Base-by-base conservation (phyloP, 2,888 invertebrate genomes). In the Diarsia rubi region DNA sequence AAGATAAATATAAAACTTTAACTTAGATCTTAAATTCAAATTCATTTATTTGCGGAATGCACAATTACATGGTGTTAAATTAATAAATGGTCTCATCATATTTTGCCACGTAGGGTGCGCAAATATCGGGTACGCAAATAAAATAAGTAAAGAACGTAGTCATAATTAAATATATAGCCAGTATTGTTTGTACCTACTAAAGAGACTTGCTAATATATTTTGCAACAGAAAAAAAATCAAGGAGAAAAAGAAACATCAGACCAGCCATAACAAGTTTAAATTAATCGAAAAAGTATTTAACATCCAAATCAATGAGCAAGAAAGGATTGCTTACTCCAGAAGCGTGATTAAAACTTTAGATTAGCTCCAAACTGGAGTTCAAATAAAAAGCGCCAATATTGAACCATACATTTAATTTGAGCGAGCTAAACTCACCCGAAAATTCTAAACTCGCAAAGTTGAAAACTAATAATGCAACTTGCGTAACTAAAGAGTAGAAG, bases 401-500 rank as follows among this genome's bases (percentile, higher is more conserved):
- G 91, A 80, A 80, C 83, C 82, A 92, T 88, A 90, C 86, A 87
- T 91, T 90, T 91, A 91, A 93, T 93, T 92, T 92, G 86, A 88
- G 88, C 90, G 88, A 86, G 80, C 88, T 87, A 86, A 91, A 90
- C 89, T 87, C 84, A 85, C 87, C 90, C 91, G 92, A 93, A 94
- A 94, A 93, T 93, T 89, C 90, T 91, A 91, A 94, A 93, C 92
- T 94, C 90, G 90, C 87, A 84, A 88, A 92, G 92, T 93, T 93
- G 91, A 90, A 94, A 95, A 95, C 94, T 94, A 95, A 95, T 95
- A 95, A 94, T 93, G 92, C 92, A 94, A 94, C 92, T 95, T 94
- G 92, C 91, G 92, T 91, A 90, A 91, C 90, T 90, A 91, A 92
- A 89, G 88, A 88, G 89, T 88, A 76, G 88, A 88, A 90, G 88